Base-by-base conservation (phyloP, 2,888 invertebrate genomes). In the Synergus japonicus region DNA sequence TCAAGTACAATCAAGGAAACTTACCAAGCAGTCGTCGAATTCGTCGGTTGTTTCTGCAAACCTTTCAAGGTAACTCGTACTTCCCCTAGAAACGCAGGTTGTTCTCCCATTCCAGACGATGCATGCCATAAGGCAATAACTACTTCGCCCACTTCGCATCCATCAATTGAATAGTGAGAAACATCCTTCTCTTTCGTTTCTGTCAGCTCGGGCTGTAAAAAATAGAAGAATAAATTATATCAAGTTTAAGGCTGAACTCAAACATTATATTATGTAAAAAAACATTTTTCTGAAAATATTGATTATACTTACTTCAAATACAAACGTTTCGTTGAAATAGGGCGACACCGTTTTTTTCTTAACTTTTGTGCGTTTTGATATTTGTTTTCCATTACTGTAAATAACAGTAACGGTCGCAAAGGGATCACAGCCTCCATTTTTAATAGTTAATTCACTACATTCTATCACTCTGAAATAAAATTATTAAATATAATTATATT, bases 291-390 rank as follows among this genome's bases (percentile, higher is more conserved):
- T 5, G 5, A 37, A 37, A 37, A 37, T 5, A 37, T 37, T 37
- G 37, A 37, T 37, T 7, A 37, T 37, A 64, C 76, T 83, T 90
- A 94, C 94, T 92, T 94, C 94, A 91, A 98, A 98, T 90, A 95
- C 94, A 92, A 98, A 96, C 84, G 95, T 95, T 93, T 98, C 98
- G 90, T 97, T 97, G 92, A 97, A 98, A 90, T 96, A 95, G 15
- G 98, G 98, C 91, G 96, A 96, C 84, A 96, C 96, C 77, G 97
- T 98, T 94, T 98, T 98, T 93, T 97, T 98, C 92, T 95, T 96
- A 83, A 96, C 96, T 92, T 97, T 97, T 54, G 98, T 97, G 90
- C 96, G 95, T 92, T 96, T 96, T 85, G 95, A 94, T 87, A 96
- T 95, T 92, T 95, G 94, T 91, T 96, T 96, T 82, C 96, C 96